These are phyloP conservation scores for Sebastes trivittatus DNA, from an alignment of 2,797 vertebrate genomes.

Conservation along the genomic window DNA sequence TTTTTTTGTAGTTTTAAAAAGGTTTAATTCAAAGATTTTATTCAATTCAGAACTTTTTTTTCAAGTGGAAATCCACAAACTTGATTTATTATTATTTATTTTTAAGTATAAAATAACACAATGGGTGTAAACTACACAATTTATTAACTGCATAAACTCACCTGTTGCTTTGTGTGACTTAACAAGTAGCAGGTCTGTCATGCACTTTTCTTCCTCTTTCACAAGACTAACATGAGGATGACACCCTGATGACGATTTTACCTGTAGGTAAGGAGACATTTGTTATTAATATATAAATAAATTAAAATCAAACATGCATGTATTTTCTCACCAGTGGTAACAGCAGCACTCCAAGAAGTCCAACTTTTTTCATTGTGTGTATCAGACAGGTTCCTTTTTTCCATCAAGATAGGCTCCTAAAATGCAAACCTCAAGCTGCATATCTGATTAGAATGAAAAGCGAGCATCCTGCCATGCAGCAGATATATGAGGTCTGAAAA, in stretches of 20 bases:
- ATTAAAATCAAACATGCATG: not conserved
- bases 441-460: constrained; percentile 29
- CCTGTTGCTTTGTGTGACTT: constrained; percentile 59
- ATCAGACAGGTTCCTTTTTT: not conserved
- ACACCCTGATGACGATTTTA: constrained; percentile 68
- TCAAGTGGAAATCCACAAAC: not conserved
- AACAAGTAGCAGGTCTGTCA: constrained; percentile 60
- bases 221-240: constrained; percentile 74
- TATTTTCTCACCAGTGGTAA: constrained; percentile 54
- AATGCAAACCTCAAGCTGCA: constrained; percentile 2
- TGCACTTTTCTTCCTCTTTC: constrained; percentile 83
- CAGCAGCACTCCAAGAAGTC: constrained; percentile 57
- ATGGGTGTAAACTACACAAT: not conserved
- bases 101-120: not conserved
- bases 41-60: not conserved
- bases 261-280: constrained; percentile 61
- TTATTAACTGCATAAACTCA: not conserved
- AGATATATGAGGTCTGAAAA: constrained; percentile 44
- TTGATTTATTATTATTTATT: not conserved
- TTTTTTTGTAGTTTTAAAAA: not conserved
- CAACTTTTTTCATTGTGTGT: constrained; percentile 59
- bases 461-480: constrained; percentile 33
- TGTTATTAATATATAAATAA: accelerated
- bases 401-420: not conserved
- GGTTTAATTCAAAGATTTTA: not conserved